Base-by-base conservation (phyloP, 1,140 invertebrate genomes). In the Nebria ingens region DNA sequence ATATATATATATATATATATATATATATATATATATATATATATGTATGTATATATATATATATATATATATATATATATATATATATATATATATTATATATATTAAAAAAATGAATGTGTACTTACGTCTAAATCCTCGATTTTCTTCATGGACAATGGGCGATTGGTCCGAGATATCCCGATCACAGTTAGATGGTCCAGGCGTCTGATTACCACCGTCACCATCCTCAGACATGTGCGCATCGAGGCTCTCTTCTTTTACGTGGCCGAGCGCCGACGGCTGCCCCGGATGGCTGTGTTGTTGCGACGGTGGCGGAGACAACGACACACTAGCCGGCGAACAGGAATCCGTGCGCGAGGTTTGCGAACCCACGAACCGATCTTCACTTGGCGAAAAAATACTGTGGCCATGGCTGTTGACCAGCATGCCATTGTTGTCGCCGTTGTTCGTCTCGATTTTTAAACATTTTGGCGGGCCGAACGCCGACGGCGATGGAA, bases 141-240 rank as follows among this genome's bases (percentile, higher is more conserved):
- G 67, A 34, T 64, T 65, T n/a, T 76, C 75, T 52, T 77, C 76
- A 17, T 73, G 73, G 3, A 17, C 40, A n/a, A n/a, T n/a, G 2
- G 64, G 71, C 15, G 67, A 70, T 23, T 73, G 65, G 55, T 74
- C 75, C 73, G 73, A 12, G 69, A n/a, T n/a, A n/a, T n/a, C n/a
- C n/a, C n/a, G n/a, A 45, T 77, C 75, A 51, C 73, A 76, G 19
- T 71, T 69, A 6, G 71, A 73, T 9, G 69, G 71, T 13, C 63
- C 65, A 19, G 71, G 71, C 6, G 52, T 52, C 45, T 67, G 66
- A 40, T 56, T 54, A 19, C 64, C 68, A 19, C 64, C 68, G 38
- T 78, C 76, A n/a, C 72, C 68, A 56, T 74, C 75, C 55, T 77
- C 73, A 3, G 70, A 71, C 67, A 72, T 73, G 20, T 69, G 69